Base-by-base conservation (phyloP, 2,113 vertebrate species). In the Nothocercus julius region DNA sequence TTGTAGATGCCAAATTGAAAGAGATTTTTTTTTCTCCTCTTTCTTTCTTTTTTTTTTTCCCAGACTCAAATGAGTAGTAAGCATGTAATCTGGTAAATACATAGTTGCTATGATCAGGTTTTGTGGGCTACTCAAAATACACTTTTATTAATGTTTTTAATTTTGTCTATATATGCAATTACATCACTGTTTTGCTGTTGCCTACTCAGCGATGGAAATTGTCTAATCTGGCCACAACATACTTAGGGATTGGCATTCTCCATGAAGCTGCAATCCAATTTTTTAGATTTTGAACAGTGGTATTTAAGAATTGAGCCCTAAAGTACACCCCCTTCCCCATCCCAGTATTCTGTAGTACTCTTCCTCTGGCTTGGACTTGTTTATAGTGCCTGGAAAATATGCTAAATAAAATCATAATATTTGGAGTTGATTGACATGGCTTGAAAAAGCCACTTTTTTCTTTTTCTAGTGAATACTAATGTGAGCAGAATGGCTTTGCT, bases 311-410 rank as follows among this genome's bases (percentile, higher is more conserved):
- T 42, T 3, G 32, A 85, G 19, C 27, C 61, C 36, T 88, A 6
- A 73, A 66, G 66, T 32, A 78, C 40, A 49, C 18, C 34, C 17
- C 28, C 5, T 47, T 81, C 34, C 17, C 8, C 13, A 67, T 18
- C 40, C 20, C 36, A 92, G 8, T 51, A 25, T 19, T 47, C 13
- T 49, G 2, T 56, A 74, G 77, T 94, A 85, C 69, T 87, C 44
- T 89, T 95, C 84, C 66, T 96, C 91, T 82, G 54, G 3, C 82
- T 84, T 87, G 58, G 36, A 82, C 8, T 53, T 84, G 61, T 51
- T 58, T 88, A 49, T 76, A 53, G 51, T 38, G 17, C 9, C 20
- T 90, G 53, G 62, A 66, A 76, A 89, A 64, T 8, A 27, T 1
- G 2, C n/a, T 51, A n/a, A 53, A 38, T 83, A 34, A 13, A 72